Percentiles rank a stretch among this genome's conserved stretches.
Evolutionary conservation across 2,888 invertebrate genomes (phyloP).

Genomic region (Macropis europaea): DNA sequence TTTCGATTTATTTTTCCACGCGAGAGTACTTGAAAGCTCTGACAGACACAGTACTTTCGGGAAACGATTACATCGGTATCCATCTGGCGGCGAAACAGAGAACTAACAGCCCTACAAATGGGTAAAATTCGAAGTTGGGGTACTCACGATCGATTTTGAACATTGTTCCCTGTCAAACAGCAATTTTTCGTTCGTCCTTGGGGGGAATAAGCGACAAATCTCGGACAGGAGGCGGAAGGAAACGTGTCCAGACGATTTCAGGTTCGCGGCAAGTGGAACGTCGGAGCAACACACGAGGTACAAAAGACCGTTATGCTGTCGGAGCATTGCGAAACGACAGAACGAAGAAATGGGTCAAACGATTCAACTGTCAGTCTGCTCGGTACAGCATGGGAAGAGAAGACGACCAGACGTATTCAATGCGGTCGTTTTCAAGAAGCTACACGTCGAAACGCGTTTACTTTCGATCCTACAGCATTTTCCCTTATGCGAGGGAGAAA

Average conservation of each 20-base stretch:
- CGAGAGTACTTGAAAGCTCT: too few species aligned
- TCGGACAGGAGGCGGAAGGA: slow-evolving; percentile 22
- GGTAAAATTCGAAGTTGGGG: too few species aligned
- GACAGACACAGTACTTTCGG: too few species aligned
- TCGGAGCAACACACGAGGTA: slow-evolving; percentile 39
- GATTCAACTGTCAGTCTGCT: slow-evolving; percentile 60
- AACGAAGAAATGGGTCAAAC: slow-evolving; percentile 64
- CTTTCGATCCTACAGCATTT: background rate
- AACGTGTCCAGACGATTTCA: slow-evolving; percentile 44
- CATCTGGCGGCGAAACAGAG: too few species aligned
- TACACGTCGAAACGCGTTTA: background rate
- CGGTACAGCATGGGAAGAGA: slow-evolving; percentile 19
- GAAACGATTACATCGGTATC: too few species aligned
- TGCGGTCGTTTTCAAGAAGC: slow-evolving; percentile 29
- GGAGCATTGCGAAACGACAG: slow-evolving; percentile 61
- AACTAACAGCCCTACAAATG: too few species aligned
- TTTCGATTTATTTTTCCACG: too few species aligned
- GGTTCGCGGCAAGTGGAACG: slow-evolving; percentile 47
- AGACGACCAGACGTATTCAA: slow-evolving; percentile 32
- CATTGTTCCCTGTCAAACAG: too few species aligned
- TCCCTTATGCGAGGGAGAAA: background rate
- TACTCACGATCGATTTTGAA: too few species aligned
- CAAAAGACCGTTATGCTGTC: slow-evolving; percentile 59
- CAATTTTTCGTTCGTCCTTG: background rate
- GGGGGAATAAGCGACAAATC: background rate